Evolutionary conservation across 2,113 vertebrate genomes (phyloP), one percentile per base, ranked within the genome.

Genomic region (Gymnarchus niloticus): DNA sequence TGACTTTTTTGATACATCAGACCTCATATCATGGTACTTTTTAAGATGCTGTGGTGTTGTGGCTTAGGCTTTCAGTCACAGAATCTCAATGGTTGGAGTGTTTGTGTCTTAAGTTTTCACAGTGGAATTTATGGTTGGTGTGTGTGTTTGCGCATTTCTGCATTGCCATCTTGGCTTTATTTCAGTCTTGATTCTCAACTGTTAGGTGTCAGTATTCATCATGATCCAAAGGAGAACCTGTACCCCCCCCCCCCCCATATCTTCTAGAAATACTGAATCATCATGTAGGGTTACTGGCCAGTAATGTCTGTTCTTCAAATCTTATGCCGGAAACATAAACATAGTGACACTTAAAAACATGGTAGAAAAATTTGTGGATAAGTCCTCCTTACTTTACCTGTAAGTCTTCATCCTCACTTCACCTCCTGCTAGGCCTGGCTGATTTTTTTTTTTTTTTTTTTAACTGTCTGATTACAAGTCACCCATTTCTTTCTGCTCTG

Each of bases 351-450:
- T 56, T 44, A 17, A 6, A 28, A 33, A 41, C 28, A 37, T 37
- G 57, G 57, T 51, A 51, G 37, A 48, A 52, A 73, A 65, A 49
- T 73, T 49, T 8, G 14, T 59, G 48, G 3, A 14, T 1, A 52
- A 21, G 61, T 54, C 1, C 10, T 25, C 46, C n/a, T 21, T 69
- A 12, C 25, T 76, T 7, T 57, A 7, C 65, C 77, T 88, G 76
- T 12, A 8, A 85, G 84, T 44, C 56, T 25, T 25, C 46, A 3
- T 23, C 61, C 44, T 69, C 56, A 19, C 21, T 48, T 41, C 89
- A 89, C 89, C 87, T 88, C 88, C 87, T 81, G 85, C 87, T 85
- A 87, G 81, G 88, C 69, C 80, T 81, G 21, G 23, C 83, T 84
- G 25, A 21, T 25, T 10, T n/a, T 17, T 83, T 12, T 56, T 81